Evolutionary conservation across 2,888 invertebrate species (phyloP).

Genomic region (Leptinotarsa juncta): DNA sequence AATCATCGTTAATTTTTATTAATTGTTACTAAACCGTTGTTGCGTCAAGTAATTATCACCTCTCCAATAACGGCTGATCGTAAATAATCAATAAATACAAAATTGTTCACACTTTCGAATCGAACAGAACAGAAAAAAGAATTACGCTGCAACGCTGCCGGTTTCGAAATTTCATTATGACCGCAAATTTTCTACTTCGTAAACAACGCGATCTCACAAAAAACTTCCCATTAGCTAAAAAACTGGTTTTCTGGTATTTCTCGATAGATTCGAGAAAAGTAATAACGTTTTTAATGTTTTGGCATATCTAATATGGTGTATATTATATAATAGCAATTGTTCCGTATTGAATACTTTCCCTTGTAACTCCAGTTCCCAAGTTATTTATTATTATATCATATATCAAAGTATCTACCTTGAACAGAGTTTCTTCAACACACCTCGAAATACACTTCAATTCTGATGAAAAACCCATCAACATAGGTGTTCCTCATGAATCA

Average conservation of each 20-base stretch:
- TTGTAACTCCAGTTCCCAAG: neutral
- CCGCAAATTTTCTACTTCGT: slow-evolving; percentile 20
- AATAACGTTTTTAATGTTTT: neutral
- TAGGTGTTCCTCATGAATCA: no score
- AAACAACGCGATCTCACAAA: slow-evolving; percentile 3
- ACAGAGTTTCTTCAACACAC: no score
- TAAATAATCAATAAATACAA: slow-evolving; percentile 10
- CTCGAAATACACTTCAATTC: no score
- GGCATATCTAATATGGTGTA: slow-evolving; percentile 7
- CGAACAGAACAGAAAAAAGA: neutral
- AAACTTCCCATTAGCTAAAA: neutral
- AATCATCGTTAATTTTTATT: neutral
- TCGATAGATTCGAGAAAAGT: neutral
- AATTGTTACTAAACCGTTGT: neutral
- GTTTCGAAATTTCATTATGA: slow-evolving; percentile 12
- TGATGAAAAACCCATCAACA: no score
- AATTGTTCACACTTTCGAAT: slow-evolving; percentile 19
- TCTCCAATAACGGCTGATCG: neutral
- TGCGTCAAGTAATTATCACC: neutral
- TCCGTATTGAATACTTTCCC: neutral
- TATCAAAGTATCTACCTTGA: no score
- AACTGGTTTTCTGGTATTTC: slow-evolving; percentile 2
- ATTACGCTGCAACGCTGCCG: neutral
- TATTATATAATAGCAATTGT: slow-evolving; percentile 7
- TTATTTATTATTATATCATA: neutral